Percentiles rank a stretch among this genome's conserved stretches.
Conservation (phyloP, 2,888 invertebrate genomes). For the Anoncus sp. region DNA sequence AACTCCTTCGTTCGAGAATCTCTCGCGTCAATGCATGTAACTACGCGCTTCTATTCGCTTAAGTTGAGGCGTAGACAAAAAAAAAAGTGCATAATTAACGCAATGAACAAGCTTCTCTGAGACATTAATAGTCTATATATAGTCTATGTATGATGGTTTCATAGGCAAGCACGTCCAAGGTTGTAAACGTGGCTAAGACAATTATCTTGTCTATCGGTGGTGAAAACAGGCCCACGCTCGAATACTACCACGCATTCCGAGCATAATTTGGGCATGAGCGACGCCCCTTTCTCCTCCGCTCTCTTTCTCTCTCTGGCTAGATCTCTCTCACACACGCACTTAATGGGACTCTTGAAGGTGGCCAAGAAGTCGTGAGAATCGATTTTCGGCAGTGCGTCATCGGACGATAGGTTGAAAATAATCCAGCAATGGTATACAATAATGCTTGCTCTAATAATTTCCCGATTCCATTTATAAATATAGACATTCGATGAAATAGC, state of each 20-base stretch:
- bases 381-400: conserved; percentile 58
- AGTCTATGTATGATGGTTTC: conserved; percentile 3
- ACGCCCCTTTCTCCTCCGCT: background rate
- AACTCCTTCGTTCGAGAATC: conserved; percentile 8
- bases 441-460: background rate
- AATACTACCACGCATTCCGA: conserved; percentile 44
- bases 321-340: conserved; percentile 58
- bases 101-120: conserved; percentile 50
- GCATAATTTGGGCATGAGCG: conserved; percentile 45
- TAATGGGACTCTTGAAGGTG: background rate
- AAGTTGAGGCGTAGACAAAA: conserved; percentile 17
- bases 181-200: conserved; percentile 64
- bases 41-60: conserved; percentile 26
- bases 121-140: background rate
- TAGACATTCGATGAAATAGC: background rate
- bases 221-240: conserved; percentile 69
- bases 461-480: background rate
- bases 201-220: conserved; percentile 73
- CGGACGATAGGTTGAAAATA: conserved; percentile 45
- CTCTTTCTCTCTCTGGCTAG: background rate
- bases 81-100: conserved; percentile 60
- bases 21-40: conserved; percentile 36
- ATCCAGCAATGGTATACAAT: background rate
- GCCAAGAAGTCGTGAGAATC: conserved; percentile 53
- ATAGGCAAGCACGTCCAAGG: conserved; percentile 23